These are phyloP conservation scores for Campoletis sonorensis DNA, from an alignment of 1,140 invertebrate genomes.

Conservation along the genomic window DNA sequence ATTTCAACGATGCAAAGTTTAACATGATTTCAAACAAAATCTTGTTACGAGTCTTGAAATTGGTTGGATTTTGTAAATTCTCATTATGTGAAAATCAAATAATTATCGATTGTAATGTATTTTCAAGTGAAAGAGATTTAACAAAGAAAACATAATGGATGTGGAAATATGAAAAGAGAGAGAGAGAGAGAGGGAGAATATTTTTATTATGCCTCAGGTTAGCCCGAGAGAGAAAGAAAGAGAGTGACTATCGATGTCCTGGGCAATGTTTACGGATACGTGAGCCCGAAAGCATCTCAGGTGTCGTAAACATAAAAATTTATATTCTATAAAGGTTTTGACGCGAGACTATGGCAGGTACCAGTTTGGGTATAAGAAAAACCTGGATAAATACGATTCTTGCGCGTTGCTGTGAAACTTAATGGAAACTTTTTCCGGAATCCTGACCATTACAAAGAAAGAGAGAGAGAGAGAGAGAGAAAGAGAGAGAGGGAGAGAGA, in stretches of 20 bases:
- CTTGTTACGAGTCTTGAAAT: background rate
- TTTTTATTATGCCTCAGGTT: too few relatives aligned
- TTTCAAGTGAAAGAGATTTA: background rate
- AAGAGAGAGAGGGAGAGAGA: background rate
- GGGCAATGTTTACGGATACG: background rate
- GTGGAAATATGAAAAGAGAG: background rate
- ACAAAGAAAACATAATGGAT: background rate
- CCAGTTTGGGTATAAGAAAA: constrained; percentile 13
- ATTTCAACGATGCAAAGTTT: too few relatives aligned
- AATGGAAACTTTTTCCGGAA: background rate
- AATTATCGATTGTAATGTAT: constrained; percentile 22
- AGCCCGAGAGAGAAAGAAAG: background rate
- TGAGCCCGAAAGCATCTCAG: background rate
- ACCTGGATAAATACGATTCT: background rate
- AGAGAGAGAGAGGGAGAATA: background rate
- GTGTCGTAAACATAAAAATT: constrained; percentile 45
- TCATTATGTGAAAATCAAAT: background rate
- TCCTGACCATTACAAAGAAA: background rate
- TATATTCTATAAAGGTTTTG: constrained; percentile 45
- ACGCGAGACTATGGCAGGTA: constrained; percentile 49
- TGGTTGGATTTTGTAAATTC: background rate
- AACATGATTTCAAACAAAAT: too few relatives aligned
- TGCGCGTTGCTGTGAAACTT: background rate
- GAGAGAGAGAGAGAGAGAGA: background rate
- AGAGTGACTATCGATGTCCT: background rate